These are phyloP conservation scores for Athalia circularis DNA, from an alignment of 2,888 invertebrate species.

Conservation along the genomic window DNA sequence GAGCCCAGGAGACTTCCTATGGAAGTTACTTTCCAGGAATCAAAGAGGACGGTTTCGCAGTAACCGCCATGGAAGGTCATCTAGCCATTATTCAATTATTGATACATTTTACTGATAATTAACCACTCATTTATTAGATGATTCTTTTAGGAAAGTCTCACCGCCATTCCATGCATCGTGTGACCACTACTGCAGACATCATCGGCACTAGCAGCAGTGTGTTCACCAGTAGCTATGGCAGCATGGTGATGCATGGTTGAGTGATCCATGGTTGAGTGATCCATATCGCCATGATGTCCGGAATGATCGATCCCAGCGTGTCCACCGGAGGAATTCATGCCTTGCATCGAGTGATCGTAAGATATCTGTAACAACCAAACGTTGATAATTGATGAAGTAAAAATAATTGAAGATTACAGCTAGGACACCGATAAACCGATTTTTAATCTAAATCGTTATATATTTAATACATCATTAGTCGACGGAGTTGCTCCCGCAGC, in stretches of 20 bases:
- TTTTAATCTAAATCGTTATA: neutral
- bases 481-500: neutral
- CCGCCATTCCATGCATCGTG: slow-evolving; percentile 68
- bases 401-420: no score
- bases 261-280: slow-evolving; percentile 42
- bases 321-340: slow-evolving; percentile 53
- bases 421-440: no score
- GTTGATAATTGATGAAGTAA: no score
- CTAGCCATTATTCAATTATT: slow-evolving; percentile 51
- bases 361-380: slow-evolving; percentile 56
- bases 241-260: slow-evolving; percentile 48
- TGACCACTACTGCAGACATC: slow-evolving; percentile 47
- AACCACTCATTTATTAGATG: neutral
- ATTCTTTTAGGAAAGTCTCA: slow-evolving; percentile 51
- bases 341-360: slow-evolving; percentile 55
- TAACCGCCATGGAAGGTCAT: slow-evolving; percentile 89
- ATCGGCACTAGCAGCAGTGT: slow-evolving; percentile 18
- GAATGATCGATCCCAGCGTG: slow-evolving; percentile 42
- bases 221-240: slow-evolving; percentile 25
- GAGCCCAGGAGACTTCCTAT: slow-evolving; percentile 89
- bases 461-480: neutral
- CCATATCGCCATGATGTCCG: slow-evolving; percentile 50
- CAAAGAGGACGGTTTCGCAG: slow-evolving; percentile 86
- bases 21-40: slow-evolving; percentile 86
- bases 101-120: neutral